phyloP scores from a whole-genome alignment of 2,113 vertebrate species.

The Salvelinus alpinus region DNA sequence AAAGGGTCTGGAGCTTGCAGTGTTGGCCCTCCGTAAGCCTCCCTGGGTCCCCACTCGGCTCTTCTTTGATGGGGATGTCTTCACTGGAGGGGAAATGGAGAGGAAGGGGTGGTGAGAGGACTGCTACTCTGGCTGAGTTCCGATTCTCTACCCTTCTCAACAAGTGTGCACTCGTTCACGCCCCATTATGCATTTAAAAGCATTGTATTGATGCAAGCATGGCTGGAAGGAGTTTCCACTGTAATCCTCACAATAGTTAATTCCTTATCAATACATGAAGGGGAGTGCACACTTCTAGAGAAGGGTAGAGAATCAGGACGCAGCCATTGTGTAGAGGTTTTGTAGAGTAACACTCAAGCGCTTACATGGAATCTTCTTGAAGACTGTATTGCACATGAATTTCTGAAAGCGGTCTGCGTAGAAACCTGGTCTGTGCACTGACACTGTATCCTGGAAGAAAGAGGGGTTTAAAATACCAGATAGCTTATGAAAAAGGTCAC shows the following conservation, averaged over 20 bases:
- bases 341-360: conserved; percentile 28
- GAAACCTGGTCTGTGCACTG: conserved; percentile 91
- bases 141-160: too few relatives aligned
- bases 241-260: too few relatives aligned
- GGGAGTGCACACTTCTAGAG: too few relatives aligned
- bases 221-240: too few relatives aligned
- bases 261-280: too few relatives aligned
- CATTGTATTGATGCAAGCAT: too few relatives aligned
- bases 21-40: not conserved
- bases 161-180: too few relatives aligned
- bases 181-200: too few relatives aligned
- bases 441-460: conserved; percentile 86
- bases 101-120: conserved; percentile 17
- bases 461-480: not conserved
- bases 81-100: conserved; percentile 69
- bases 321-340: not conserved
- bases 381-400: conserved; percentile 90
- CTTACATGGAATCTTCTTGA: conserved; percentile 85
- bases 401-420: conserved; percentile 92
- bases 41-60: conserved; percentile 68
- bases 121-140: too few relatives aligned
- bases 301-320: too few relatives aligned
- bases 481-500: not conserved
- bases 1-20: not conserved
- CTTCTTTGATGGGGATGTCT: conserved; percentile 87